Evolutionary conservation across 2,797 vertebrate species (phyloP), one percentile per base, ranked within the genome.

Genomic region (Dicrostonyx torquatus): DNA sequence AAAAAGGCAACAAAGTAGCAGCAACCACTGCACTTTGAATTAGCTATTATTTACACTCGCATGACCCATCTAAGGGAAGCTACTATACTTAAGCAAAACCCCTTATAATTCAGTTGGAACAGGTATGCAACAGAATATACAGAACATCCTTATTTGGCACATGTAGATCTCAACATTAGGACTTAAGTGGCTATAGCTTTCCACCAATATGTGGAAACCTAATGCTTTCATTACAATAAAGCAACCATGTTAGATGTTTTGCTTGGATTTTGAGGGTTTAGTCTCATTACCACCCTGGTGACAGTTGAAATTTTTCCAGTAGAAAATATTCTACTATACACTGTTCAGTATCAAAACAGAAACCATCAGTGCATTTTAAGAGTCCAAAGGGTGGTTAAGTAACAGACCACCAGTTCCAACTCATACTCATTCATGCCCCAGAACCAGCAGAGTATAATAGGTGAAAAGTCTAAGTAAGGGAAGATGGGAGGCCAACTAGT

Each of bases 401-500:
- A 60, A 82, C 72, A 94, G 40, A 95, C 82, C 94, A 91, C 94
- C 78, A 95, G 43, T 73, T 83, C 73, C 80, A 92, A 95, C 60
- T 94, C 75, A 72, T 82, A 95, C 18, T 77, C 55, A 91, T 40
- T 77, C 50, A 73, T 75, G 72, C 17, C 73, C 93, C 91, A 94
- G 77, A 68, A 96, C 55, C 45, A 94, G 79, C 75, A 88, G 31
- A 87, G 62, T 84, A 29, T 72, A 68, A 72, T 1, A 96, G 64
- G 92, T 5, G 17, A 87, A 95, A 94, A 93, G 86, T 48, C n/a
- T 82, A 90, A 66, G 75, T 82, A 90, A 66, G 75, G 87, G 64
- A 97, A 89, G 95, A 85, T 15, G 86, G 48, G 48, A 97, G 90
- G 87, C 13, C 95, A 94, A 93, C 66, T 94, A 76, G 86, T 90